Conservation (phyloP, 2,888 invertebrate genomes). For the Anagyrus pseudococci region DNA sequence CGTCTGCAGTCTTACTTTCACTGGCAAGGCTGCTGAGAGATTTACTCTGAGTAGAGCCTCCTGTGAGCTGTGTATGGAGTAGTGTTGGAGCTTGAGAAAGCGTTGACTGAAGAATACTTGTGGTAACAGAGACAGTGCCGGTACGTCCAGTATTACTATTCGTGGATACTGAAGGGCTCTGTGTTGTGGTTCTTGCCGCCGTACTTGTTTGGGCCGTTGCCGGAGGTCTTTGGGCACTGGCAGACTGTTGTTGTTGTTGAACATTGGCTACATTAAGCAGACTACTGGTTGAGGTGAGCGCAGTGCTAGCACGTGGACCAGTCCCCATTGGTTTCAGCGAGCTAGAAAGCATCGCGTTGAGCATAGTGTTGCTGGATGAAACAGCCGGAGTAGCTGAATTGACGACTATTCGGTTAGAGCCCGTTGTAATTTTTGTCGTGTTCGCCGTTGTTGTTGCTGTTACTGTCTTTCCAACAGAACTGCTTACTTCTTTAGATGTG, state of each 20-base stretch:
- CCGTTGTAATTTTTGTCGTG: too few relatives aligned
- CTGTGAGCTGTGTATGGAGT: slow-evolving; percentile 54
- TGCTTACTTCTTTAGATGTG: slow-evolving; percentile 2
- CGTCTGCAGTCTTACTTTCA: slow-evolving; percentile 51
- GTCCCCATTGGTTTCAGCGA: slow-evolving; percentile 55
- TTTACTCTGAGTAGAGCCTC: slow-evolving; percentile 53
- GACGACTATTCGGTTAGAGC: neutral
- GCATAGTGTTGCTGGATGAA: slow-evolving; percentile 56
- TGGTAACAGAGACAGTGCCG: slow-evolving; percentile 15
- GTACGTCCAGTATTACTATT: neutral
- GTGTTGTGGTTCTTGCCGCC: too few relatives aligned
- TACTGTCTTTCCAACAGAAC: neutral
- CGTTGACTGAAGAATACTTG: slow-evolving; percentile 56
- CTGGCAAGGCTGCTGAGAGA: slow-evolving; percentile 50
- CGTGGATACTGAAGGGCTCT: slow-evolving; percentile 17
- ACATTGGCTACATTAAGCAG: slow-evolving; percentile 51
- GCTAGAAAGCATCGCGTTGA: slow-evolving; percentile 59
- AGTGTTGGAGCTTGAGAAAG: slow-evolving; percentile 56
- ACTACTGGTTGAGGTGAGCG: slow-evolving; percentile 54
- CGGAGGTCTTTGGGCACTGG: slow-evolving; percentile 50
- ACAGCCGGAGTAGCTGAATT: slow-evolving; percentile 49
- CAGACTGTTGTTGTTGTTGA: slow-evolving; percentile 51
- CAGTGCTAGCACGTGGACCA: slow-evolving; percentile 49
- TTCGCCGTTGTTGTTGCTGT: too few relatives aligned
- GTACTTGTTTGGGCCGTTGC: too few relatives aligned